phyloP scores from a whole-genome alignment of 2,113 vertebrate species.

The Mohoua ochrocephala region DNA sequence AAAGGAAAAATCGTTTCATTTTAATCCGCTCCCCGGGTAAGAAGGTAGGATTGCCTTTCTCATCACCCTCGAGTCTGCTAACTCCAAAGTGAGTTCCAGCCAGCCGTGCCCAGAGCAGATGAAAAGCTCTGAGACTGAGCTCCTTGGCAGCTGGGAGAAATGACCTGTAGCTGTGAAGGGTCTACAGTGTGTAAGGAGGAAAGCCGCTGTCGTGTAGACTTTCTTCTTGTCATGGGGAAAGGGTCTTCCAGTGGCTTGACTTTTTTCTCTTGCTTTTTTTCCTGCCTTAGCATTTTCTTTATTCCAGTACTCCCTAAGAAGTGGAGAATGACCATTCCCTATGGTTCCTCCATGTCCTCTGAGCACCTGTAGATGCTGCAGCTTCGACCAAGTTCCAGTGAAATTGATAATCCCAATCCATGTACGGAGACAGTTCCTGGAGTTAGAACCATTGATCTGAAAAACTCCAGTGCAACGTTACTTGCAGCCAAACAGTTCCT shows the following conservation, averaged over 20 bases:
- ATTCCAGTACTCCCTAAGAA: neutral
- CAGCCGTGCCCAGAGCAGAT: neutral
- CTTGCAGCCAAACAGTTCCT: neutral
- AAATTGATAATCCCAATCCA: neutral
- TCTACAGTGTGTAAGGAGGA: neutral
- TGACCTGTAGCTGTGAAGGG: neutral
- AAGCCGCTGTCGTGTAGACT: neutral
- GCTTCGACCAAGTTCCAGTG: neutral
- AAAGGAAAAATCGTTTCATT: conserved; percentile 86
- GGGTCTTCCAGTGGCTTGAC: neutral
- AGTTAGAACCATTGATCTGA: neutral
- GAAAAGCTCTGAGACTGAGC: neutral
- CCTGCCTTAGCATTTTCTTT: neutral
- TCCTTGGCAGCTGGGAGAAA: neutral
- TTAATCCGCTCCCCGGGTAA: conserved; percentile 81
- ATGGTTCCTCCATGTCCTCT: neutral
- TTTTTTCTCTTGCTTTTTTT: neutral
- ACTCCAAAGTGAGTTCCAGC: neutral
- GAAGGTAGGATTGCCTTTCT: conserved; percentile 80
- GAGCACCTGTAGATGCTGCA: neutral
- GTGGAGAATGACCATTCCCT: neutral
- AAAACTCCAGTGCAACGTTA: neutral
- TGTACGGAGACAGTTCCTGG: neutral
- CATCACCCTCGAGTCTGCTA: neutral
- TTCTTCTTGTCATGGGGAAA: neutral